Percentiles rank a stretch among this genome's conserved stretches.
Evolutionary conservation across 2,888 invertebrate genomes (phyloP).

Genomic region (Callyntrura sp.): DNA sequence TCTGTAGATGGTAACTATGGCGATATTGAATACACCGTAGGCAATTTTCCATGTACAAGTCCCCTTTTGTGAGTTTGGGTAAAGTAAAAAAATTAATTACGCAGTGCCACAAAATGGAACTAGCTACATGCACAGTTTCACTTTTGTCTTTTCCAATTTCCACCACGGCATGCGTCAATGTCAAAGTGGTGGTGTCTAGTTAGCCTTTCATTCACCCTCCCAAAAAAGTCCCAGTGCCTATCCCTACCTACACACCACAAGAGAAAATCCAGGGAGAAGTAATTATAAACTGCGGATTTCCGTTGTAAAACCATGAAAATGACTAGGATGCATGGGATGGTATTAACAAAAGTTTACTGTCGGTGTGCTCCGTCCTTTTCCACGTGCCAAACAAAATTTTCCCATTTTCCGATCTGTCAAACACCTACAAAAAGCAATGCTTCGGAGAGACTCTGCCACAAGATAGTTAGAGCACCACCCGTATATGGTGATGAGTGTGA

Average conservation of each 20-base stretch:
- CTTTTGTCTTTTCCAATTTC: too few species aligned
- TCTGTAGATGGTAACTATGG: too few species aligned
- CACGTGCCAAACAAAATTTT: neutral
- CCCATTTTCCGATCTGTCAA: conserved; percentile 11
- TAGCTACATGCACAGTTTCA: too few species aligned
- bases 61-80: too few species aligned
- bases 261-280: neutral
- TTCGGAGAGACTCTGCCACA: neutral
- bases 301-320: neutral
- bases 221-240: neutral
- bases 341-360: neutral
- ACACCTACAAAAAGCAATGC: neutral
- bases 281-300: neutral
- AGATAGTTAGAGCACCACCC: neutral
- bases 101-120: too few species aligned
- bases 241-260: neutral
- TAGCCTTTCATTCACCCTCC: neutral
- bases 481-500: too few species aligned
- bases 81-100: too few species aligned
- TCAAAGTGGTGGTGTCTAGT: too few species aligned
- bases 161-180: too few species aligned
- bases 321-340: neutral
- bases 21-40: too few species aligned
- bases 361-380: neutral
- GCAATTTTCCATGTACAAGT: too few species aligned